phyloP scores from a whole-genome alignment of 2,113 vertebrate species.

The Muscicapa adusta region DNA sequence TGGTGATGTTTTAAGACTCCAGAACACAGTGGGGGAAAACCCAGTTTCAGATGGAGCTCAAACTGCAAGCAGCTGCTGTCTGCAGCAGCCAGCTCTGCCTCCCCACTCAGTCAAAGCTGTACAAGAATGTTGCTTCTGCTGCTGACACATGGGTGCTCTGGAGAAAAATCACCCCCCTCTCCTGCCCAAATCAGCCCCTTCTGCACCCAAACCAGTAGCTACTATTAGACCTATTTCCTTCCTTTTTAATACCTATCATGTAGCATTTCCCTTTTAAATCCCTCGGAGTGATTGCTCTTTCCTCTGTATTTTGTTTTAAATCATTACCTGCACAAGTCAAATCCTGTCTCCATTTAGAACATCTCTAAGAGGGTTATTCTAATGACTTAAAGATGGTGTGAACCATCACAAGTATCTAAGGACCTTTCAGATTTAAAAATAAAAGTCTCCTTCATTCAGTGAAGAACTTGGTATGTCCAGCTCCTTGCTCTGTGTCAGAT shows the following conservation, averaged over 20 bases:
- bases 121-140: neutral
- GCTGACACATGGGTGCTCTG: neutral
- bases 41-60: neutral
- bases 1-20: neutral
- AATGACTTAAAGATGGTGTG: conserved; percentile 25
- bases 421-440: neutral
- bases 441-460: neutral
- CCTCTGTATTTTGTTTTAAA: conserved; percentile 23
- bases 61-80: neutral
- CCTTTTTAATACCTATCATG: neutral
- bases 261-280: neutral
- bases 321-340: conserved; percentile 34
- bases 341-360: conserved; percentile 45
- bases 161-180: neutral
- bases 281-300: neutral
- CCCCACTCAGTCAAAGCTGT: neutral
- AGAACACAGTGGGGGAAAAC: accelerated
- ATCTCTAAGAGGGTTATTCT: conserved; percentile 56
- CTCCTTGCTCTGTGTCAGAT: neutral
- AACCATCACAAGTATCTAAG: conserved; percentile 6
- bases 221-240: neutral
- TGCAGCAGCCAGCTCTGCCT: neutral
- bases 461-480: neutral
- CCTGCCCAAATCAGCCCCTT: neutral
- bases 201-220: neutral